A percentile compares a stretch with the other conserved stretches of the same genome.
Evolutionary conservation across 2,113 vertebrate genomes (phyloP).

Genomic region (Tachysurus vachellii): DNA sequence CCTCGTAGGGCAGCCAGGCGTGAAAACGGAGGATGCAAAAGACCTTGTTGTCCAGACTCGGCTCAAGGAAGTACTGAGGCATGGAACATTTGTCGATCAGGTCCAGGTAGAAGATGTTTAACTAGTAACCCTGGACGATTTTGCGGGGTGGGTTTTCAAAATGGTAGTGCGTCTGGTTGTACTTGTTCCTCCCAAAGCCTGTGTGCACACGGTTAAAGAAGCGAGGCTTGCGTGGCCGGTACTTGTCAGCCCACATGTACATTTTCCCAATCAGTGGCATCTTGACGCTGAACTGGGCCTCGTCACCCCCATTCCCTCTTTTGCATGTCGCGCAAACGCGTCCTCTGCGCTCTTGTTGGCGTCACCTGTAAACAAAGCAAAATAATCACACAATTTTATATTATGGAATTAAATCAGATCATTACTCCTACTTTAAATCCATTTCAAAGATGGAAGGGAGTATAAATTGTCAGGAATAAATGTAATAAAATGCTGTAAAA

Average conservation of each 20-base stretch:
- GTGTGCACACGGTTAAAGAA: conserved; percentile 99
- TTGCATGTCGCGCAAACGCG: conserved; percentile 89
- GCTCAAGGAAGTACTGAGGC: conserved; percentile 41
- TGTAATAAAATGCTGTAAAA: not conserved
- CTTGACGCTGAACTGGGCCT: conserved; percentile 97
- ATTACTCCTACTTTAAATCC: not conserved
- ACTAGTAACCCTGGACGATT: conserved; percentile 98
- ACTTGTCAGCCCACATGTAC: conserved; percentile 98
- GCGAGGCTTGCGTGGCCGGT: conserved; percentile 93
- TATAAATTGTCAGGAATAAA: not conserved
- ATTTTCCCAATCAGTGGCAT: conserved; percentile 90
- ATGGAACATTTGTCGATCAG: conserved; percentile 51
- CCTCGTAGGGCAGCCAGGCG: conserved; percentile 92
- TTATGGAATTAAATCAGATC: not conserved
- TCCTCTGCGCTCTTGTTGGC: conserved; percentile 91
- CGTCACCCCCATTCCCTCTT: conserved; percentile 94
- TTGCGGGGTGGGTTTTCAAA: conserved; percentile 90
- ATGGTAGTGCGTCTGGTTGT: conserved; percentile 98
- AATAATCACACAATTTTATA: not conserved
- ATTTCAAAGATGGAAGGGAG: not conserved
- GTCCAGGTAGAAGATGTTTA: conserved; percentile 97
- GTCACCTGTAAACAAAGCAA: conserved; percentile 73
- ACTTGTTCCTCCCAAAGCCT: conserved; percentile 99
- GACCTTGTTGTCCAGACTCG: conserved; percentile 91
- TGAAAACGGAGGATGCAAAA: conserved; percentile 95